Conservation (phyloP, 2,888 invertebrate species). For the Acanthococcus lagerstroemiae region DNA sequence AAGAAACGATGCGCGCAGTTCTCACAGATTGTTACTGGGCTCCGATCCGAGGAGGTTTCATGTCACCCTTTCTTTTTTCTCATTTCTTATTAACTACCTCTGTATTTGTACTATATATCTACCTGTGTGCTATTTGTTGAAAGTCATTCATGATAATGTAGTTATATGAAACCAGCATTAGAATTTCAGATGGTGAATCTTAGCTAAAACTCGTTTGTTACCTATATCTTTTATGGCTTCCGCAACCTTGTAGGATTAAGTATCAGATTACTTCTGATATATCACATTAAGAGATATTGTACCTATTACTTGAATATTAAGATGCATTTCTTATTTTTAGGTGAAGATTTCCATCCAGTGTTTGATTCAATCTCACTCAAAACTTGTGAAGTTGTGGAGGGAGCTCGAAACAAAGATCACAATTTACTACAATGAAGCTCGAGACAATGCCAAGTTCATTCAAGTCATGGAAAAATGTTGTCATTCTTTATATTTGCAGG, state of each 20-base stretch:
- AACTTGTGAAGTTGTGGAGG: conserved; percentile 69
- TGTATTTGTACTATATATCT: no score
- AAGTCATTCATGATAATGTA: no score
- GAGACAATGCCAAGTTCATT: conserved; percentile 91
- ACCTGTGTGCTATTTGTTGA: no score
- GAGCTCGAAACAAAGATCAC: conserved; percentile 83
- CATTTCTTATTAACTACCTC: no score
- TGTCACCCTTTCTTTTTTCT: no score
- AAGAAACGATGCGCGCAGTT: conserved; percentile 89
- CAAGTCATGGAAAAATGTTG: conserved; percentile 90
- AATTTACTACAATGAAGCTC: conserved; percentile 89
- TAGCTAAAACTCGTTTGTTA: no score
- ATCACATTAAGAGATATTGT: background rate
- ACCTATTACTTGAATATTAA: background rate
- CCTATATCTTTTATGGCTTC: no score
- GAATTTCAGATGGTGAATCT: no score
- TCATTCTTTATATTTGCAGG: conserved; percentile 82
- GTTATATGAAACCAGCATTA: no score
- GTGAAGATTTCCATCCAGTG: conserved; percentile 61
- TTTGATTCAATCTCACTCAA: conserved; percentile 64
- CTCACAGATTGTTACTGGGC: conserved; percentile 68
- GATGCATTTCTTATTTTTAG: conserved; percentile 17
- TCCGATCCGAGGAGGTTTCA: conserved; percentile 52
- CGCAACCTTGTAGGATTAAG: no score
- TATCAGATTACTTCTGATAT: background rate